Evolutionary conservation across 92 coral and sea anemone genomes (phyloP).

Genomic region (Porites divaricata): DNA sequence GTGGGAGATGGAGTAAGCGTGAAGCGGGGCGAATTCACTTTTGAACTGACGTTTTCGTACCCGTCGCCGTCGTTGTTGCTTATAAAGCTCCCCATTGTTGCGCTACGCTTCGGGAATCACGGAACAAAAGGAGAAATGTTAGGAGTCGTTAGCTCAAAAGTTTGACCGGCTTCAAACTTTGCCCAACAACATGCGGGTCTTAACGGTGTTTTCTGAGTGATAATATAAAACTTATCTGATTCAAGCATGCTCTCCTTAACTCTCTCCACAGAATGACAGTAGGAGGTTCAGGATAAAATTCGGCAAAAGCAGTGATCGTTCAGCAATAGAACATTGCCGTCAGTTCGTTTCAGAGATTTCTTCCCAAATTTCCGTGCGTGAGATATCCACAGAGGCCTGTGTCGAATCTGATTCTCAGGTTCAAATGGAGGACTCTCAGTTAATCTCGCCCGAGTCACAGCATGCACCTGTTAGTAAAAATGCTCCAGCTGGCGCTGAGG

Average conservation of each 20-base stretch:
- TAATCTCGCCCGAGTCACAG: slow-evolving; percentile 31
- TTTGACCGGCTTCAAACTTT: too few species aligned
- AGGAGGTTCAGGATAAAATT: slow-evolving; percentile 90
- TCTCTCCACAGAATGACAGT: slow-evolving; percentile 59
- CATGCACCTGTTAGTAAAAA: not conserved
- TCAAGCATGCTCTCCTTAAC: not conserved
- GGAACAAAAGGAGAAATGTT: too few species aligned
- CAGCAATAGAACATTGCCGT: slow-evolving; percentile 72
- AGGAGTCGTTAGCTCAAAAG: too few species aligned
- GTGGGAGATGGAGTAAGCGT: too few species aligned
- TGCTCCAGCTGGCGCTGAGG: not conserved
- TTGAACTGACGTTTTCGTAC: too few species aligned
- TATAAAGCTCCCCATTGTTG: too few species aligned
- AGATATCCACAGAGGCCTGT: slow-evolving; percentile 51
- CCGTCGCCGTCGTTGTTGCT: too few species aligned
- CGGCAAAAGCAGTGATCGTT: slow-evolving; percentile 50
- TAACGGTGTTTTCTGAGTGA: too few species aligned
- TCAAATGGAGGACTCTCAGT: slow-evolving; percentile 76
- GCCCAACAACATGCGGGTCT: too few species aligned
- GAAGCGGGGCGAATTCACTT: too few species aligned
- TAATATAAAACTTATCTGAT: not conserved
- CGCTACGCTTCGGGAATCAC: too few species aligned
- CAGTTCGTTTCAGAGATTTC: slow-evolving; percentile 76
- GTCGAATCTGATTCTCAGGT: slow-evolving; percentile 69
- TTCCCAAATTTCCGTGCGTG: slow-evolving; percentile 69